phyloP scores from a whole-genome alignment of 1,140 invertebrate genomes.

The Drosophila sp. region DNA sequence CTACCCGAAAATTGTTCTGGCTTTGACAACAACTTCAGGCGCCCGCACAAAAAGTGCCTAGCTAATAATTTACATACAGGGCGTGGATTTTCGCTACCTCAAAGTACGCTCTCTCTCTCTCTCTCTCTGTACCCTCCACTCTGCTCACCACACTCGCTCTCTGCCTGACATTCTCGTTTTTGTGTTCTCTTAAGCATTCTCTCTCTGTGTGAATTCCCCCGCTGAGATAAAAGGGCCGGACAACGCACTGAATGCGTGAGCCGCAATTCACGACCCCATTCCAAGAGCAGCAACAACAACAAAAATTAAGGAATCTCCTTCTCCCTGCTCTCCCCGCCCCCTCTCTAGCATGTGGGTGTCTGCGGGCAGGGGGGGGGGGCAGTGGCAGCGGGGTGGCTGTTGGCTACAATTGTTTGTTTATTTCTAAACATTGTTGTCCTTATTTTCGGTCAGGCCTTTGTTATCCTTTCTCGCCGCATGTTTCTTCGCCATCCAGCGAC shows the following conservation, averaged over 20 bases:
- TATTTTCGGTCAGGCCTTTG: conserved; percentile 71
- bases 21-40: conserved; percentile 66
- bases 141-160: no score
- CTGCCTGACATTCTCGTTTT: not conserved
- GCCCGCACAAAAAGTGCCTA: conserved; percentile 75
- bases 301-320: conserved; percentile 34
- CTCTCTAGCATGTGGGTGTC: not conserved
- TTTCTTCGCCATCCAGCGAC: conserved; percentile 46
- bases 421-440: conserved; percentile 81
- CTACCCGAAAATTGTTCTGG: conserved; percentile 55
- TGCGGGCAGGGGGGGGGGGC: not conserved
- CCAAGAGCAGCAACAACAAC: not conserved
- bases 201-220: conserved; percentile 38
- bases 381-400: not conserved
- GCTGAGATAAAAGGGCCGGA: conserved; percentile 51
- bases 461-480: conserved; percentile 60
- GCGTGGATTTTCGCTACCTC: conserved; percentile 76
- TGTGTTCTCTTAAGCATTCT: conserved; percentile 16
- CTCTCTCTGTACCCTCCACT: not conserved
- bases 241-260: conserved; percentile 58
- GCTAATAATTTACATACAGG: conserved; percentile 84
- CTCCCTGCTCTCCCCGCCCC: no score
- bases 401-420: conserved; percentile 78
- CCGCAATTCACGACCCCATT: conserved; percentile 38
- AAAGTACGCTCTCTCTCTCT: conserved; percentile 14